Evolutionary conservation across 2,113 vertebrate species (phyloP), one percentile per base, ranked within the genome.

Genomic region (Odobenus rosmarus): DNA sequence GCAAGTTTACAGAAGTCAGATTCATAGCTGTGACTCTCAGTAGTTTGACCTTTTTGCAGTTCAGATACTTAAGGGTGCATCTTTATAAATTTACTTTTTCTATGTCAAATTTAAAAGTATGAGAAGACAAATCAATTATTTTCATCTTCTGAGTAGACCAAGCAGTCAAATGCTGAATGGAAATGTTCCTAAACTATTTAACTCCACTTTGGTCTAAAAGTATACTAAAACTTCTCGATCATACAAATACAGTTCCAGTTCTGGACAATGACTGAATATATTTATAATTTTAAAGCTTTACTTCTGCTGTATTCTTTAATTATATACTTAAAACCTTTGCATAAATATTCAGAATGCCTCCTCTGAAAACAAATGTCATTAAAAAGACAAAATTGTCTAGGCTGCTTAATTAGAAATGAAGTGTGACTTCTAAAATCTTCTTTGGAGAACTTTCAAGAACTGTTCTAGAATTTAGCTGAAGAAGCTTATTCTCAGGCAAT

Each of bases 251-350:
- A 93, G 59, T 82, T 93, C 57, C 23, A 69, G 26, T 96, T 96
- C 72, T 88, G 6, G 62, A 88, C 36, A 90, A 85, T 77, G 79
- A 95, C 61, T 61, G 77, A 31, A 53, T 18, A 59, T 64, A 19
- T 85, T 77, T 72, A 67, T 71, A 87, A 95, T 89, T 97, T 89
- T 59, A 90, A 96, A 76, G 28, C 36, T n/a, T 93, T 92, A 95
- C 19, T 79, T 87, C n/a, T 26, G 26, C 15, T 88, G 7, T 69
- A 14, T 90, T 88, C 33, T 84, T 80, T 80, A 64, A 80, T 84
- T 90, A 93, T 7, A 26, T 85, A 84, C 26, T 85, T 71, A 91
- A 72, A 95, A 93, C 18, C 42, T 97, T 59, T 80, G n/a, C n/a
- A 36, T 77, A 93, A 88, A 42, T 84, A 97, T 88, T 91, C 42